Evolutionary conservation across 2,888 invertebrate species (phyloP).

Genomic region (Brachypalpus laphriformis): DNA sequence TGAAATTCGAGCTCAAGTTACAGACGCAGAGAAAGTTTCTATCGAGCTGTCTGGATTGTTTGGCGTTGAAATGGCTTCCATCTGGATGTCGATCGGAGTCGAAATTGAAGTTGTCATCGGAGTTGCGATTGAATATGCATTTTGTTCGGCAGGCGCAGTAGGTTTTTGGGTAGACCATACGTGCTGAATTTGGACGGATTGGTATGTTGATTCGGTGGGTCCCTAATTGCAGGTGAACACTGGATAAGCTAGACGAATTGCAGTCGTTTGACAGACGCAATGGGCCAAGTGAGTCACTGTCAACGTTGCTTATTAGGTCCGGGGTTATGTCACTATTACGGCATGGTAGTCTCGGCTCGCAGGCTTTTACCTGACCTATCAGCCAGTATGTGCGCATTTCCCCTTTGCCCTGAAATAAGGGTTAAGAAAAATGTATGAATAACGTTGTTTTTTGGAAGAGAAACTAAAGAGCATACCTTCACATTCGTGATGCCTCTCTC

Average conservation of each 20-base stretch:
- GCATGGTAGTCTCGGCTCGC: slow-evolving; percentile 45
- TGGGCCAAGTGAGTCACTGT: slow-evolving; percentile 66
- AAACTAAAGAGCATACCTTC: too few species aligned
- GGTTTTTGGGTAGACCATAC: slow-evolving; percentile 69
- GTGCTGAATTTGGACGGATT: slow-evolving; percentile 65
- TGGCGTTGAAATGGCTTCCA: slow-evolving; percentile 20
- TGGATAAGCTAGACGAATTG: slow-evolving; percentile 56
- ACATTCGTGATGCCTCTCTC: slow-evolving; percentile 89
- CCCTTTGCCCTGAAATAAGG: slow-evolving; percentile 95
- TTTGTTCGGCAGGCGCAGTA: slow-evolving; percentile 80
- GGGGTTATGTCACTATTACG: slow-evolving; percentile 77
- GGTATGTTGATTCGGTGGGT: slow-evolving; percentile 46
- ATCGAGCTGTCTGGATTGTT: slow-evolving; percentile 34
- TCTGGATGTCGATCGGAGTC: slow-evolving; percentile 45
- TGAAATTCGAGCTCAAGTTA: slow-evolving; percentile 78
- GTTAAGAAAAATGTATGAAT: too few species aligned
- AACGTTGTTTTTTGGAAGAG: too few species aligned
- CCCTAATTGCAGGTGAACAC: slow-evolving; percentile 50
- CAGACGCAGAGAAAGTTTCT: slow-evolving; percentile 79
- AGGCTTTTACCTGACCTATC: slow-evolving; percentile 85
- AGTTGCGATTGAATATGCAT: slow-evolving; percentile 79
- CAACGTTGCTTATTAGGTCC: slow-evolving; percentile 80
- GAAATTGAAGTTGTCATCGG: slow-evolving; percentile 79
- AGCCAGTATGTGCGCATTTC: slow-evolving; percentile 95
- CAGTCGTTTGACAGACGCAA: slow-evolving; percentile 46